A percentile compares a stretch with the other conserved stretches of the same genome.
Evolutionary conservation across 2,113 vertebrate genomes (phyloP).

Genomic region (Cephalophus harveyi): DNA sequence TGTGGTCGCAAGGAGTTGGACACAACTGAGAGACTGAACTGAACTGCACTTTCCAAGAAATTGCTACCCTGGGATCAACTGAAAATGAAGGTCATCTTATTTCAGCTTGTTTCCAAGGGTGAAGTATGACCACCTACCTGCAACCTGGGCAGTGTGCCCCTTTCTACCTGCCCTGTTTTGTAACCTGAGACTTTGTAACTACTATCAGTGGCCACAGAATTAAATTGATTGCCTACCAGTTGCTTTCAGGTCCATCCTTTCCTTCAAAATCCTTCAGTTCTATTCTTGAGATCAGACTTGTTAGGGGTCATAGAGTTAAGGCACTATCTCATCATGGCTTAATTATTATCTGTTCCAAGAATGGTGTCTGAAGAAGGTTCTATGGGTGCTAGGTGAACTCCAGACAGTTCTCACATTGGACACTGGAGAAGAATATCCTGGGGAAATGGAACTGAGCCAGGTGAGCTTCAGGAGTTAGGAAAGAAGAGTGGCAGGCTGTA

Average conservation of each 20-base stretch:
- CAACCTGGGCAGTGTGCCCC: rapidly evolving
- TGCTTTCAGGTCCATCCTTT: background rate
- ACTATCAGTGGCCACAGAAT: background rate
- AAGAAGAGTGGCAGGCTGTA: background rate
- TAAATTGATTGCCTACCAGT: background rate
- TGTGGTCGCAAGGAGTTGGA: no score
- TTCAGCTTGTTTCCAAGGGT: background rate
- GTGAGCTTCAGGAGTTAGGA: background rate
- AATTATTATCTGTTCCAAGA: background rate
- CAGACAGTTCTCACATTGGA: rapidly evolving
- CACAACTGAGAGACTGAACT: no score
- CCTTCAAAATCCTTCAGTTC: background rate
- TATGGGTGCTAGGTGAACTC: background rate
- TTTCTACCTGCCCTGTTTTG: background rate
- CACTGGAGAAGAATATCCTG: background rate
- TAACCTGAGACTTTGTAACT: background rate
- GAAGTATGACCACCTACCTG: rapidly evolving
- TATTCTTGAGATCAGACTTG: background rate
- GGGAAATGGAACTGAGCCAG: background rate
- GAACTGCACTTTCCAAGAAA: background rate
- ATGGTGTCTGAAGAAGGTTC: background rate
- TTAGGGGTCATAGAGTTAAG: background rate
- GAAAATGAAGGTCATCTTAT: background rate
- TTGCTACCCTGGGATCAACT: background rate
- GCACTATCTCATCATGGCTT: background rate